Percentiles rank a stretch among this genome's conserved stretches.
phyloP scores from a whole-genome alignment of 2,113 vertebrate genomes.

The Corythaixoides concolor region DNA sequence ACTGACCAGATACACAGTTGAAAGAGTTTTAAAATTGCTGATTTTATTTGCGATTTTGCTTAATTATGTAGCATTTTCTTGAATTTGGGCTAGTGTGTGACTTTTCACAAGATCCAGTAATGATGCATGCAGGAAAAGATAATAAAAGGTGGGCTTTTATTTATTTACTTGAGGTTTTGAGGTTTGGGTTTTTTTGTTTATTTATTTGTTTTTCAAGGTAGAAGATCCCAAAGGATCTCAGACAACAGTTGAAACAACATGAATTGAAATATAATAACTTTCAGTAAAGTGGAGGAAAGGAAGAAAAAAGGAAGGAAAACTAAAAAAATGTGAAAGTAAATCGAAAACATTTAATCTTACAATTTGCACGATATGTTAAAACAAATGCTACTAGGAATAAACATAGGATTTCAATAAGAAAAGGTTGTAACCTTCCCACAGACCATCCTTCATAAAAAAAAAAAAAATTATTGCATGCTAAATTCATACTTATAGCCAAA shows the following conservation, averaged over 20 bases:
- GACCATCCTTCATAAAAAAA: not conserved
- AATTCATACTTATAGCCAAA: not conserved
- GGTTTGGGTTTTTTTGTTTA: not conserved
- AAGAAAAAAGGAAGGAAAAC: not conserved
- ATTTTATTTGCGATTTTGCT: not conserved
- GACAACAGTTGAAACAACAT: not conserved
- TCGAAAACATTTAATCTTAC: not conserved
- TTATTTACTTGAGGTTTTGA: not conserved
- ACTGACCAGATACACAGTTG: fast-evolving
- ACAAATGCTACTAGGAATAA: not conserved
- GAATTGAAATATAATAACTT: not conserved
- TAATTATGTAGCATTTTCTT: not conserved
- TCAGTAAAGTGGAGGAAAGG: not conserved
- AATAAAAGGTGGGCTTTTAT: fast-evolving
- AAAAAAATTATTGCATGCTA: not conserved
- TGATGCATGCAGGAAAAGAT: not conserved
- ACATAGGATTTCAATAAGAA: not conserved
- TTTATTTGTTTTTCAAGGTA: not conserved
- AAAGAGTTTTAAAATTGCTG: fast-evolving
- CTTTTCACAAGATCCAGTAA: not conserved
- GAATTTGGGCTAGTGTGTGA: not conserved
- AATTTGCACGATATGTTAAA: not conserved
- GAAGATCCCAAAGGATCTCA: not conserved
- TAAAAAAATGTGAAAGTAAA: not conserved
- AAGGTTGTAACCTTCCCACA: not conserved